These are phyloP conservation scores for Amphibalanus amphitrite DNA, from an alignment of 1,140 invertebrate species.

Conservation along the genomic window DNA sequence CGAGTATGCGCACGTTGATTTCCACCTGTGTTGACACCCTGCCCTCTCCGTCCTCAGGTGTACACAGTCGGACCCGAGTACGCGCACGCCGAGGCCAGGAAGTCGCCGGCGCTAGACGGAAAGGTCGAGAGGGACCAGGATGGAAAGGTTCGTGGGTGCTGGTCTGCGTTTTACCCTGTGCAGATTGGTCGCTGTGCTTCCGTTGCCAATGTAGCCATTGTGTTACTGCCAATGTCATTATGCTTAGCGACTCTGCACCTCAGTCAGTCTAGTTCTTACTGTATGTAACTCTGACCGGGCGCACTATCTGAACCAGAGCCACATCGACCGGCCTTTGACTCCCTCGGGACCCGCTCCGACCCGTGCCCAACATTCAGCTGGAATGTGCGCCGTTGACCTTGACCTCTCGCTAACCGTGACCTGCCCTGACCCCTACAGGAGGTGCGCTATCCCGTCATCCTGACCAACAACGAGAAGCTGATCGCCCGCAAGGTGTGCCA, in stretches of 20 bases:
- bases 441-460: slow-evolving; percentile 93
- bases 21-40: too few relatives aligned
- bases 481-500: slow-evolving; percentile 95
- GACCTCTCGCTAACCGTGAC: background rate
- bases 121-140: slow-evolving; percentile 97
- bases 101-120: slow-evolving; percentile 92
- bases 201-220: too few relatives aligned
- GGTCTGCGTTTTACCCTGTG: too few relatives aligned
- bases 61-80: slow-evolving; percentile 96
- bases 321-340: background rate
- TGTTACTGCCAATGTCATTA: too few relatives aligned
- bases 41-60: slow-evolving; percentile 36
- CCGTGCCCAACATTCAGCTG: background rate
- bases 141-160: slow-evolving; percentile 43
- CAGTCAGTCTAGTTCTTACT: background rate
- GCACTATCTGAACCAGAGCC: too few relatives aligned
- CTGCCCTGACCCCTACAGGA: slow-evolving; percentile 38
- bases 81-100: slow-evolving; percentile 95
- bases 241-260: too few relatives aligned
- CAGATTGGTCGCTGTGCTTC: too few relatives aligned
- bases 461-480: slow-evolving; percentile 95
- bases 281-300: background rate
- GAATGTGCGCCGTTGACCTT: background rate
- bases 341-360: background rate
- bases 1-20: slow-evolving; percentile 99